phyloP scores from a whole-genome alignment of 2,113 vertebrate genomes.

The Fukomys damarensis region DNA sequence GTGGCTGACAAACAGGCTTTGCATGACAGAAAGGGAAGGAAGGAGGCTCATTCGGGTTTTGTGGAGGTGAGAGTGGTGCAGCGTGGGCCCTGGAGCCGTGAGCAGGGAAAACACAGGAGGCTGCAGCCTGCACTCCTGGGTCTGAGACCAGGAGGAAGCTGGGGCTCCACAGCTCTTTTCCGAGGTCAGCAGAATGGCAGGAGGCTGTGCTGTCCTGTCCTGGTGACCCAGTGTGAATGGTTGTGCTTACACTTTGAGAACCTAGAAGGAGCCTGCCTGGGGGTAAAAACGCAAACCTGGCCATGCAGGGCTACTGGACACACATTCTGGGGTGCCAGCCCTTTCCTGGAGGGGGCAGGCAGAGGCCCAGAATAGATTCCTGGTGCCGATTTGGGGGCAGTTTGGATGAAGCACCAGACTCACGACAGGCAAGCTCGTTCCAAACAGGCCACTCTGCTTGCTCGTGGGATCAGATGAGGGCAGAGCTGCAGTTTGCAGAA shows the following conservation, averaged over 20 bases:
- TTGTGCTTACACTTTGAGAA: background rate
- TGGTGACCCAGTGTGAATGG: background rate
- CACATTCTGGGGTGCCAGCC: too few species aligned
- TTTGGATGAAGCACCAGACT: background rate
- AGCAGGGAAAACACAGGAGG: background rate
- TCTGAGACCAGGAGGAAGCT: slow-evolving; percentile 51
- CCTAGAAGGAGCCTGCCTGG: background rate
- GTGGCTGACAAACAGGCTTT: background rate
- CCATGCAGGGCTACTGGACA: background rate
- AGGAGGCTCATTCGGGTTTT: background rate
- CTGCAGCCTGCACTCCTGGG: slow-evolving; percentile 48
- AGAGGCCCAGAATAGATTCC: background rate
- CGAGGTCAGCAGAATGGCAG: slow-evolving; percentile 76
- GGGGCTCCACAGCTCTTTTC: slow-evolving; percentile 46
- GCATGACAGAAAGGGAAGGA: background rate
- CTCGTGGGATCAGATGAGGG: background rate
- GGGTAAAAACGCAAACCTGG: slow-evolving; percentile 37
- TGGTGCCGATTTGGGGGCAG: background rate
- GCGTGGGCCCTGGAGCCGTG: background rate
- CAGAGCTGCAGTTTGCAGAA: background rate
- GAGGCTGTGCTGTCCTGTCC: slow-evolving; percentile 72
- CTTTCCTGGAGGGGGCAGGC: background rate
- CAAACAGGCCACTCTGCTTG: background rate
- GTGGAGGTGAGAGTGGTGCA: background rate
- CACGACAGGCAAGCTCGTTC: background rate